Evolutionary conservation across 2,113 vertebrate genomes (phyloP), one percentile per base, ranked within the genome.

Genomic region (Poeciliopsis prolifica): DNA sequence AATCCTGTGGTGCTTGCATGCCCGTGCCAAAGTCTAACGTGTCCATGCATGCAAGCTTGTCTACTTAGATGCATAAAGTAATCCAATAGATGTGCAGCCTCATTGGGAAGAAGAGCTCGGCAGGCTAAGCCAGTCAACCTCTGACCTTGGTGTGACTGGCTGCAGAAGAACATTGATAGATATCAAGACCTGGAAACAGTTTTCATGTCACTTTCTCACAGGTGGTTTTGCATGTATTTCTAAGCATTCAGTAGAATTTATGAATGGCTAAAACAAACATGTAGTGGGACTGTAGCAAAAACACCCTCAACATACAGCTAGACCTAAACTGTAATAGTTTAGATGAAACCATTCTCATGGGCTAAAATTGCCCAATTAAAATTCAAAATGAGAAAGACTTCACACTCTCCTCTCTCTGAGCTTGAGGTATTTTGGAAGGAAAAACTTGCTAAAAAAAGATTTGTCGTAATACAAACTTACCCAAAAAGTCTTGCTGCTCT

Each of bases 1-100:
- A 54, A 70, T 81, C 30, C 62, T 37, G 35, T 54, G 61, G 15
- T n/a, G 37, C 42, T 74, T 71, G 37, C 11, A 64, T 62, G 68
- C 51, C 24, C 2, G 3, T 6, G 51, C 64, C 64, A 65, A 37
- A 40, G 22, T 24, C 30, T 9, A 65, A 65, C 51, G 22, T 54
- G 61, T 62, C 12, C 12, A 1, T 31, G 61, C 29, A 63, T 31
- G 29, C 61, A 12, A 22, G 29, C 61, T 37, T 67, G 11, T 66
- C 37, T 48, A 26, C 15, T 26, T 33, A 8, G 0, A 33, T 37
- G 33, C 14, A 17, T 17, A n/a, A 19, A 58, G 51, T 31, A 63
- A 63, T 63, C 61, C 61, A 63, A 30, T 63, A 63, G 24, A 63
- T 29, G 61, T 17, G 28, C 29, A 29, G 29, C 26, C 24, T 58